Evolutionary conservation across 2,797 vertebrate species (phyloP).

Genomic region (Syngnathus acus): DNA sequence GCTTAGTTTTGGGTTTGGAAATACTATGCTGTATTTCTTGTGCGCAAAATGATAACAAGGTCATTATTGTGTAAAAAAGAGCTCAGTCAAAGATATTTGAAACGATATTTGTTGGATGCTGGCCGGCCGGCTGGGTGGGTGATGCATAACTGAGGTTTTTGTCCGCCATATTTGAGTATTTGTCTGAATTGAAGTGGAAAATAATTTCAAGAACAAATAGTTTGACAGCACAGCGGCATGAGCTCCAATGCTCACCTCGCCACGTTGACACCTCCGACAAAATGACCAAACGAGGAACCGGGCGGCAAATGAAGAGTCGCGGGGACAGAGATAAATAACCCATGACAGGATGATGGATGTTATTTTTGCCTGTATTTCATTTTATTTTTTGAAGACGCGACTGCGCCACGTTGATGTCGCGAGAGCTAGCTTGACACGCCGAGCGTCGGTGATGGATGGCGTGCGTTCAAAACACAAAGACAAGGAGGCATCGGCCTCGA

Average conservation of each 20-base stretch:
- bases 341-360: slow-evolving; percentile 8
- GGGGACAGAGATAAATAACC: slow-evolving; percentile 3
- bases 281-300: neutral
- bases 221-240: neutral
- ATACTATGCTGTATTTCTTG: too few relatives aligned
- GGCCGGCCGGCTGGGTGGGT: too few relatives aligned
- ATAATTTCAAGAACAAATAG: neutral
- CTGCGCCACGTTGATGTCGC: neutral
- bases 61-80: too few relatives aligned
- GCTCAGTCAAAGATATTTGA: too few relatives aligned
- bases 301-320: neutral
- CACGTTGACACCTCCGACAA: neutral
- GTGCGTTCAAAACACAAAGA: neutral
- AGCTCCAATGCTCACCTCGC: neutral
- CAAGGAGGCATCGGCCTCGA: neutral
- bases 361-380: neutral
- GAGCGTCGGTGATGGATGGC: neutral
- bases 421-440: neutral
- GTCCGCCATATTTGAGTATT: neutral
- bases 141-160: neutral
- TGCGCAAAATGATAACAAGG: too few relatives aligned
- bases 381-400: neutral
- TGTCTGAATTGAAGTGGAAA: neutral
- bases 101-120: too few relatives aligned
- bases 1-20: too few relatives aligned